Percentiles rank a stretch among this genome's conserved stretches.
phyloP scores from a whole-genome alignment of 2,888 invertebrate genomes.

The Lomographa bimaculata region DNA sequence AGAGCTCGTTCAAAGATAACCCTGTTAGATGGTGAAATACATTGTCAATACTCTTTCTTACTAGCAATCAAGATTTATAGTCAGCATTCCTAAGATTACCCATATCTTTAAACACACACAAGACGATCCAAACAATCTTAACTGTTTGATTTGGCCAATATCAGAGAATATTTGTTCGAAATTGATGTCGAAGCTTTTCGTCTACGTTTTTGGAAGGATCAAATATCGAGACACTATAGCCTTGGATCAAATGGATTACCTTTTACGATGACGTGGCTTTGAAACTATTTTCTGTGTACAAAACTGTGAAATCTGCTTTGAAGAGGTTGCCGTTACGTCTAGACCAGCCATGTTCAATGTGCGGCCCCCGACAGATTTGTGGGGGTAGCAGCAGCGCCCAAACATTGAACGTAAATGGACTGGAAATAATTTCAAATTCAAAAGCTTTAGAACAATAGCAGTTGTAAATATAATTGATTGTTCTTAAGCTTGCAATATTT shows the following conservation, averaged over 20 bases:
- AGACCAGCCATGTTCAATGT: conserved; percentile 10
- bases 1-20: conserved; percentile 39
- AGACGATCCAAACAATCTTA: conserved; percentile 43
- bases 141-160: conserved; percentile 36
- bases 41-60: conserved; percentile 15
- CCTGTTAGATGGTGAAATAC: conserved; percentile 17
- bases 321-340: conserved; percentile 41
- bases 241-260: conserved; percentile 39
- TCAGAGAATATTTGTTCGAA: conserved; percentile 46
- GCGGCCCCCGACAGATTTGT: not conserved
- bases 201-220: conserved; percentile 38
- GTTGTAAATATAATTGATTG: too few relatives aligned
- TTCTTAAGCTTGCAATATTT: too few relatives aligned
- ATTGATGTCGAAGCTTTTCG: conserved; percentile 37
- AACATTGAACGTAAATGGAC: too few relatives aligned
- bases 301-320: conserved; percentile 40
- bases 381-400: too few relatives aligned
- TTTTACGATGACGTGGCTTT: conserved; percentile 38
- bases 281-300: conserved; percentile 36
- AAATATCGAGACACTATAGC: conserved; percentile 28
- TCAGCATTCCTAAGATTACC: conserved; percentile 9
- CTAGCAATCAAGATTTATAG: conserved; percentile 31
- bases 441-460: too few relatives aligned
- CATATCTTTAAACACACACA: conserved; percentile 33
- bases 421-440: not conserved